Evolutionary conservation across 1,140 invertebrate species (phyloP).

Genomic region (Drosophila sechellia): DNA sequence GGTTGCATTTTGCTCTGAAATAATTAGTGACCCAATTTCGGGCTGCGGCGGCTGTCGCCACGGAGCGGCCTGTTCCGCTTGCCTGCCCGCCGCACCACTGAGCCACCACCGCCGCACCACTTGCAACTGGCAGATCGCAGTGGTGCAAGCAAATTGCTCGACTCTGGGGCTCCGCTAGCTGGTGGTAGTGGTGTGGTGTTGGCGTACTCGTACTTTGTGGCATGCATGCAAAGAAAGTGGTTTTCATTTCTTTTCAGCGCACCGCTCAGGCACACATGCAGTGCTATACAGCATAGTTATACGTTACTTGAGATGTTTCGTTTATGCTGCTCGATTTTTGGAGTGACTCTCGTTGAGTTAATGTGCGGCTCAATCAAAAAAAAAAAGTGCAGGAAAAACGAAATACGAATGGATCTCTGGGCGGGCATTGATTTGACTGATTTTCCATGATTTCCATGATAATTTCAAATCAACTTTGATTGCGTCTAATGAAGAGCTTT

Average conservation of each 20-base stretch:
- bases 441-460: slow-evolving; percentile 56
- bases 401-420: slow-evolving; percentile 25
- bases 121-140: slow-evolving; percentile 13
- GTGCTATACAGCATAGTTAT: slow-evolving; percentile 1
- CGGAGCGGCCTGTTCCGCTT: slow-evolving; percentile 69
- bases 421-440: slow-evolving; percentile 72
- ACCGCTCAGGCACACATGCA: slow-evolving; percentile 61
- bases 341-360: slow-evolving; percentile 45
- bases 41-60: slow-evolving; percentile 51
- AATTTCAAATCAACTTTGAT: slow-evolving; percentile 49
- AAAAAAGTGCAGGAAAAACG: slow-evolving; percentile 20
- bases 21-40: slow-evolving; percentile 83
- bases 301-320: slow-evolving; percentile 37
- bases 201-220: slow-evolving; percentile 77
- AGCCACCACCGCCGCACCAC: neutral
- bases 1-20: slow-evolving; percentile 81
- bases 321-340: slow-evolving; percentile 32
- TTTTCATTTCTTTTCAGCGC: slow-evolving; percentile 81
- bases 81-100: slow-evolving; percentile 41
- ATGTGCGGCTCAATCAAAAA: slow-evolving; percentile 58
- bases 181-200: slow-evolving; percentile 59
- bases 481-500: slow-evolving; percentile 47
- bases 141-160: slow-evolving; percentile 73
- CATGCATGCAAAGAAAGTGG: slow-evolving; percentile 84
- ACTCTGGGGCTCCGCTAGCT: slow-evolving; percentile 48